phyloP scores from a whole-genome alignment of 2,888 invertebrate species.

The Acholoe squamosa region DNA sequence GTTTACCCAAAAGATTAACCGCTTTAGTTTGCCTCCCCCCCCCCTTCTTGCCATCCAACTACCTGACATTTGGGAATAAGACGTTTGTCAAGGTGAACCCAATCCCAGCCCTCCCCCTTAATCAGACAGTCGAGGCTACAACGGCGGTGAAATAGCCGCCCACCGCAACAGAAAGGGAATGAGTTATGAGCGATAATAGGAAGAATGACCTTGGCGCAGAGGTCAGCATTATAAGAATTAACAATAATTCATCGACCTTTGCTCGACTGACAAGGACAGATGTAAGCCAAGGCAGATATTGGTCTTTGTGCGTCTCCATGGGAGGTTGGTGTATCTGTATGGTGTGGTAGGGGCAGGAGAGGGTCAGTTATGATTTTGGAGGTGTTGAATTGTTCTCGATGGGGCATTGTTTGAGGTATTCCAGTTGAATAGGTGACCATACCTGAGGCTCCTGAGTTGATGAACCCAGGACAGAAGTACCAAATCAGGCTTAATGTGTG shows the following conservation, averaged over 20 bases:
- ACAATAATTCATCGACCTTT: constrained; percentile 60
- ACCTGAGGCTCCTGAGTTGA: too few species aligned
- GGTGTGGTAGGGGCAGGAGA: neutral
- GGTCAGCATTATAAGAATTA: constrained; percentile 56
- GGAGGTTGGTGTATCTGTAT: neutral
- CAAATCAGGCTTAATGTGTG: too few species aligned
- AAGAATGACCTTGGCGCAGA: constrained; percentile 58
- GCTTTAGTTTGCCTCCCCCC: neutral
- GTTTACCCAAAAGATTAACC: neutral
- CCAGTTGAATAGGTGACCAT: too few species aligned
- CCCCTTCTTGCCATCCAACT: too few species aligned
- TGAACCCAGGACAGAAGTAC: too few species aligned
- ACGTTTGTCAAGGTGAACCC: constrained; percentile 40
- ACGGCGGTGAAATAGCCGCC: neutral
- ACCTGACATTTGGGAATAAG: neutral
- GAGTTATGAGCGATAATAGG: constrained; percentile 58
- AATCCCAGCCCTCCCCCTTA: neutral
- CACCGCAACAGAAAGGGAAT: neutral
- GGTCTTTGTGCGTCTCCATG: constrained; percentile 30
- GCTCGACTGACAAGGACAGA: constrained; percentile 56
- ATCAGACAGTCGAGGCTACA: neutral
- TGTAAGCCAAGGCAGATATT: constrained; percentile 49
- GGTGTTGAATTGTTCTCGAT: too few species aligned
- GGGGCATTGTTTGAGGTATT: too few species aligned
- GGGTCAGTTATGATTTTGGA: neutral